Base-by-base conservation (phyloP, 1,140 invertebrate species). In the Drosophila watanabei region DNA sequence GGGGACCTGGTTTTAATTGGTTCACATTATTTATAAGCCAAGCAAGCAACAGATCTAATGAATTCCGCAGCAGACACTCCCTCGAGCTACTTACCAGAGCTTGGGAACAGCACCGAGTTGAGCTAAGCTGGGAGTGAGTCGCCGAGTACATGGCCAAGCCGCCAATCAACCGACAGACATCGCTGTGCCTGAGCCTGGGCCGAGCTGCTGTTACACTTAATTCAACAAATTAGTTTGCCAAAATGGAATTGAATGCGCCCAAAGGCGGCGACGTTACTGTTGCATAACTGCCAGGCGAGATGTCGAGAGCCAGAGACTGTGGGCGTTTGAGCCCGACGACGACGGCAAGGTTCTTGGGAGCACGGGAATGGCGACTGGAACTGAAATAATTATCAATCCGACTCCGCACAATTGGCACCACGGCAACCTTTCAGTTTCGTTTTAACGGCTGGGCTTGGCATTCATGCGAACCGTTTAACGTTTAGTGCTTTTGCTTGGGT, bases 1-100 rank as follows among this genome's bases (percentile, higher is more conserved):
- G 52, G 66, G 20, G 70, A 59, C 35, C 60, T 76, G 72, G 52
- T 51, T 65, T 76, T 76, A 76, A 76, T 76, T 76, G 73, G 71
- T 52, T 65, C 72, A 76, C 60, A 76, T 76, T 77, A 65, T 57
- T 76, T 56, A 54, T 75, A 75, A 56, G 39, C 71, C 16, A 59
- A 59, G 45, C 30, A 20, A 59, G 45, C 30, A 20, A 39, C 20
- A 75, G 35, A 51, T 72, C 45, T 73, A 73, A 72, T 60, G 54
- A 57, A 71, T 73, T 73, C 54, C 68, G 37, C 45, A 8, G 41
- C 48, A 51, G 70, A 51, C 70, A 73, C 70, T 72, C 68, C 68
- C 70, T 73, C 54, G 13, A 73, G 68, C 68, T 72, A 59, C n/a
- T 54, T 61, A 48, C 30, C 41, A n/a, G 18, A 24, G 35, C 46